These are phyloP conservation scores for Halichoeres trimaculatus DNA, from an alignment of 2,113 vertebrate species.

Conservation along the genomic window DNA sequence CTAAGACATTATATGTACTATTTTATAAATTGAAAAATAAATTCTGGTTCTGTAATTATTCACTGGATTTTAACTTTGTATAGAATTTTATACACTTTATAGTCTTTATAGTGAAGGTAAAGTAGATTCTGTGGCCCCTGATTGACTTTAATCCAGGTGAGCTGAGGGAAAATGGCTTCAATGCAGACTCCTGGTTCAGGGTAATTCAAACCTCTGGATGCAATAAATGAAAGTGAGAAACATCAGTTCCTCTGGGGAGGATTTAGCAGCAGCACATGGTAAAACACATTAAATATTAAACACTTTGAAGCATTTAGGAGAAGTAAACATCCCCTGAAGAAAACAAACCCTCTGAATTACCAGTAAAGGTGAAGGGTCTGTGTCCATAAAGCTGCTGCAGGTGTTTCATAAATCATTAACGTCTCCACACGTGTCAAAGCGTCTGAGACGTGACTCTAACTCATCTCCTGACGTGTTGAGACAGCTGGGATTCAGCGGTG, in stretches of 20 bases:
- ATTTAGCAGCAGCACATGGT: conserved; percentile 20
- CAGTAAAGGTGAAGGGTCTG: background rate
- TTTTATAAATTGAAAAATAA: too few relatives aligned
- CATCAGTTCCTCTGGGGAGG: conserved; percentile 1
- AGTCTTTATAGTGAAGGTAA: too few relatives aligned
- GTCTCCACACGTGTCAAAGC: conserved; percentile 1
- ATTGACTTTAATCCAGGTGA: too few relatives aligned
- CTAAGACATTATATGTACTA: too few relatives aligned
- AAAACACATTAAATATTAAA: conserved; percentile 41
- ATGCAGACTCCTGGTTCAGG: too few relatives aligned
- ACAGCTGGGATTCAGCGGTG: conserved; percentile 53
- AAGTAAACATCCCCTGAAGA: conserved; percentile 1
- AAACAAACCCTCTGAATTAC: background rate
- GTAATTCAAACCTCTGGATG: background rate
- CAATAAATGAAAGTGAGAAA: background rate
- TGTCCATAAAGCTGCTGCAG: conserved; percentile 13
- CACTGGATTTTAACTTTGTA: too few relatives aligned
- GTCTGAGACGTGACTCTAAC: conserved; percentile 5
- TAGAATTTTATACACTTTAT: too few relatives aligned
- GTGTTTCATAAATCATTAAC: conserved; percentile 41
- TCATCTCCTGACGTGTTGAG: conserved; percentile 41
- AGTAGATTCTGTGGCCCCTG: too few relatives aligned
- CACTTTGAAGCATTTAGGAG: background rate
- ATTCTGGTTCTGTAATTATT: too few relatives aligned
- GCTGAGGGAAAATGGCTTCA: too few relatives aligned